Evolutionary conservation across 2,888 invertebrate genomes (phyloP).

Genomic region (Stenodema calcarata): DNA sequence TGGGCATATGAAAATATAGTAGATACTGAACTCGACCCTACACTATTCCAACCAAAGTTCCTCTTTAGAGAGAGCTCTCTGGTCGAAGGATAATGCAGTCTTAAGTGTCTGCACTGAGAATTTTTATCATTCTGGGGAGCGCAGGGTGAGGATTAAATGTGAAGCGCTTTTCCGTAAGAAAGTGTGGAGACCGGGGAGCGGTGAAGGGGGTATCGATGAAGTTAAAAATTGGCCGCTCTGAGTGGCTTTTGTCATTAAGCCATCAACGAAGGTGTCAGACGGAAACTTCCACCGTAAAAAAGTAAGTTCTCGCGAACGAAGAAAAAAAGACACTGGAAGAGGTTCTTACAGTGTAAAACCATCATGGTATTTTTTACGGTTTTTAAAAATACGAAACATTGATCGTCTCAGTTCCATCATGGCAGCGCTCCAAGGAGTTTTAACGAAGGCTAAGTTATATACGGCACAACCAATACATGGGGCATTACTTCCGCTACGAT

Average conservation of each 20-base stretch:
- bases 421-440: neutral
- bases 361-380: neutral
- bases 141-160: neutral
- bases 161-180: neutral
- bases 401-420: neutral
- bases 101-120: neutral
- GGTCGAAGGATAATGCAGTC: neutral
- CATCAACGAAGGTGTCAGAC: neutral
- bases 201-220: neutral
- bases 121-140: neutral
- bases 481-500: neutral
- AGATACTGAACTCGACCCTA: too few relatives aligned
- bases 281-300: neutral
- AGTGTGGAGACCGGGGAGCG: neutral
- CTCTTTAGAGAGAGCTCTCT: too few relatives aligned
- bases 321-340: neutral
- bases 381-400: constrained; percentile 7
- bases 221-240: constrained; percentile 9
- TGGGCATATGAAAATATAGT: too few relatives aligned
- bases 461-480: neutral
- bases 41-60: too few relatives aligned
- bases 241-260: constrained; percentile 17
- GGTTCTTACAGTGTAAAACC: neutral
- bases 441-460: neutral
- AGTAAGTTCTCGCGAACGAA: neutral